phyloP scores from a whole-genome alignment of 1,140 invertebrate species.

The Trigoniulus corallinus region DNA sequence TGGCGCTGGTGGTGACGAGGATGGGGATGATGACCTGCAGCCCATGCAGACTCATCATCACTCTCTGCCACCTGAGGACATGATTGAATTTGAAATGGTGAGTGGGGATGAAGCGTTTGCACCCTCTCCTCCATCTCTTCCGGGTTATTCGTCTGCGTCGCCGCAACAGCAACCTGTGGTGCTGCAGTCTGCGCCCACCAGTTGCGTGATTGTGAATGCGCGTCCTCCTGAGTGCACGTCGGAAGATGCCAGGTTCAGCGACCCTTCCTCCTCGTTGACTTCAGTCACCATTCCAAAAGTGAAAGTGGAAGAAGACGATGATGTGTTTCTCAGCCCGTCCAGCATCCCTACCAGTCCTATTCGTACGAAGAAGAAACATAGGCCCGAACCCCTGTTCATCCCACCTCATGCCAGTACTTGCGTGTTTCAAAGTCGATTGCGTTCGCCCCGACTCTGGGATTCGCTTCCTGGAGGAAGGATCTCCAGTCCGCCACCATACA shows the following conservation, averaged over 20 bases:
- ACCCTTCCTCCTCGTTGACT: neutral
- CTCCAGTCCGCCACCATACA: conserved; percentile 49
- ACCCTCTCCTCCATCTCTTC: too few relatives aligned
- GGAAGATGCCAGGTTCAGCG: neutral
- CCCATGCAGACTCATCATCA: too few relatives aligned
- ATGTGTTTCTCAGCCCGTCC: conserved; percentile 58
- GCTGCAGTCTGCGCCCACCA: neutral
- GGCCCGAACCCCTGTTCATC: conserved; percentile 39
- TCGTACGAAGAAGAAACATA: conserved; percentile 31
- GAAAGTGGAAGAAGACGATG: conserved; percentile 34
- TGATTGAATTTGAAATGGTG: neutral
- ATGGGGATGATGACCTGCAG: too few relatives aligned
- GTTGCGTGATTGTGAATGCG: neutral
- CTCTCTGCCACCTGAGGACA: neutral
- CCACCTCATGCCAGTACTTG: conserved; percentile 32
- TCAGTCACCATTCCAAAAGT: neutral
- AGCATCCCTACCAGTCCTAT: conserved; percentile 24
- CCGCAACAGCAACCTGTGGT: too few relatives aligned
- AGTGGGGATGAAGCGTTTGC: neutral
- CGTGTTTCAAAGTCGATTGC: conserved; percentile 31
- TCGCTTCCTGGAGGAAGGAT: conserved; percentile 27
- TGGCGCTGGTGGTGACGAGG: too few relatives aligned
- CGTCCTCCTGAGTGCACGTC: neutral
- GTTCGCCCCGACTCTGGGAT: conserved; percentile 34
- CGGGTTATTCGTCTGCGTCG: neutral